These are phyloP conservation scores for Sminthopsis crassicaudata DNA, from an alignment of 2,113 vertebrate species.

Conservation along the genomic window DNA sequence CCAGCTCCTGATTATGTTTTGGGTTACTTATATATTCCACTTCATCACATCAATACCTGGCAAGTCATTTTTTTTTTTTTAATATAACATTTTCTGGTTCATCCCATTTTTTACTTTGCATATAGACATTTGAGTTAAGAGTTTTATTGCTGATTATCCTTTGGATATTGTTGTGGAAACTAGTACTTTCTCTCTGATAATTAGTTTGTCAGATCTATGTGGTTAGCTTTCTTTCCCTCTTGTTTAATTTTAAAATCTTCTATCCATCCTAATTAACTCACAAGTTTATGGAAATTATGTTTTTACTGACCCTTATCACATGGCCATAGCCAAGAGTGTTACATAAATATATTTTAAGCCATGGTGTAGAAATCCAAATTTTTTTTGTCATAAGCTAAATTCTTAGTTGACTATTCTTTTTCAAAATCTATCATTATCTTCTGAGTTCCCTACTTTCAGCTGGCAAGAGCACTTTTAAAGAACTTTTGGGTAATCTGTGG, in stretches of 20 bases:
- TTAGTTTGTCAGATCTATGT: neutral
- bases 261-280: neutral
- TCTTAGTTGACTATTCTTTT: neutral
- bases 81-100: neutral
- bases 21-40: neutral
- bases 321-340: neutral
- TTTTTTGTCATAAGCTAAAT: neutral
- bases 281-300: neutral
- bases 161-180: neutral
- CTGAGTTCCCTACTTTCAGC: neutral
- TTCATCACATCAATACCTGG: neutral
- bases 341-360: neutral
- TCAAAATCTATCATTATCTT: neutral
- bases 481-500: neutral
- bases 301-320: neutral
- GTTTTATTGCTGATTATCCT: neutral
- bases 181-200: neutral
- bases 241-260: neutral
- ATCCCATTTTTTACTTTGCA: neutral
- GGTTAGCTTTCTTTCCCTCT: neutral
- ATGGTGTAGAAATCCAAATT: neutral
- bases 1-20: constrained; percentile 6
- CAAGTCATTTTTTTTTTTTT: neutral
- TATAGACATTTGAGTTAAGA: neutral
- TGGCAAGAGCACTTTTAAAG: neutral